phyloP scores from a whole-genome alignment of 2,113 vertebrate genomes.

The Thinocorus orbignyianus region DNA sequence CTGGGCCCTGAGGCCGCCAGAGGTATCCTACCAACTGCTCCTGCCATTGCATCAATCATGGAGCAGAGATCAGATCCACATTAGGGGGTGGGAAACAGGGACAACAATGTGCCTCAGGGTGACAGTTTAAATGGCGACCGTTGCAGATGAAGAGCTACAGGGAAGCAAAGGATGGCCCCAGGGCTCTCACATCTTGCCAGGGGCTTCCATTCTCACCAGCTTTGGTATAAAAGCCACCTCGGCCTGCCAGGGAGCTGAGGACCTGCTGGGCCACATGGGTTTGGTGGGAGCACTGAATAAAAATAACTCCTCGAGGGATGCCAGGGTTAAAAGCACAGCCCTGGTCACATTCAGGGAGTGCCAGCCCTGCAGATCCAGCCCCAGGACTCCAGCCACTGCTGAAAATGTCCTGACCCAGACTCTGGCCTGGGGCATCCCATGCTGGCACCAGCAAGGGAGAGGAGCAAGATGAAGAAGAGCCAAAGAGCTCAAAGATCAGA shows the following conservation, averaged over 20 bases:
- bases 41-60: neutral
- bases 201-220: accelerated
- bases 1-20: neutral
- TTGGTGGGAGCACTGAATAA: neutral
- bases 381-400: neutral
- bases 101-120: accelerated
- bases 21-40: neutral
- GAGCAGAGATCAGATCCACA: neutral
- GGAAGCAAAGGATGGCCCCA: neutral
- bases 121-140: neutral
- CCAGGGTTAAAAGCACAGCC: neutral
- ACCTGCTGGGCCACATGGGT: neutral
- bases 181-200: neutral
- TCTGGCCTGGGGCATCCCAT: accelerated
- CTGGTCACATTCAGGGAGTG: accelerated
- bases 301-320: neutral
- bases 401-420: neutral
- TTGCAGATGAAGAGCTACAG: neutral
- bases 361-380: neutral
- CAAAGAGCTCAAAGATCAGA: neutral
- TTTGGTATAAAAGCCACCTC: neutral
- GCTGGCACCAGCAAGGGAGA: neutral
- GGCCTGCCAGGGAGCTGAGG: neutral
- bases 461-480: neutral
- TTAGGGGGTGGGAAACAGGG: neutral